Evolutionary conservation across 2,113 vertebrate genomes (phyloP), one percentile per base, ranked within the genome.

Genomic region (Saccopteryx leptura): DNA sequence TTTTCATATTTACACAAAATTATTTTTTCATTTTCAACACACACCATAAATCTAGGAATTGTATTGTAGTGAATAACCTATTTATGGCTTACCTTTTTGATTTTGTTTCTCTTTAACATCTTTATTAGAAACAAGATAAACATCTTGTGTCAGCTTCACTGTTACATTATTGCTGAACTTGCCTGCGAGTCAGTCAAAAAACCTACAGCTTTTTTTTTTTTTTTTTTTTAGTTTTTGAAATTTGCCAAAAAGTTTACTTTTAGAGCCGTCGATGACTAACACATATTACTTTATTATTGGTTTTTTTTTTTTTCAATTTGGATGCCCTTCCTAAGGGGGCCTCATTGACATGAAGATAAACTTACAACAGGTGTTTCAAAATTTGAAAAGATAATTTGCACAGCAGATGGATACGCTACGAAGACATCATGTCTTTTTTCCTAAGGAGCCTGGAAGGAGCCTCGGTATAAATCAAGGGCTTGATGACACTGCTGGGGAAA

Each of bases 401-500:
- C 68, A 97, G 91, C 71, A 31, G 93, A 76, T 81, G 76, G 79
- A 69, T 93, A 79, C 52, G 46, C 78, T 74, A 88, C 61, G 24
- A 93, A 96, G 50, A 98, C 97, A 97, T 92, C 92, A 96, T 97
- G 94, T 97, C 28, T 97, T 88, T 72, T 89, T 68, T 28, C 61
- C 80, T 98, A 84, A 97, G 94, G 97, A 95, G 61, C 26, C 97
- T 97, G 88, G 88, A 96, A 98, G 90, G 93, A 98, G 98, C 82
- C 93, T 98, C 78, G 72, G 68, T 96, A 46, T 90, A 92, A 92
- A 96, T 98, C 83, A 98, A 98, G 97, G 97, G 97, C 80, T 97
- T 97, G 96, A 93, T 96, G 97, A 97, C 90, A 83, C 97, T 98
- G 96, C 81, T 96, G 95, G 97, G 98, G 97, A 97, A 98, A 91